Base-by-base conservation (phyloP, 2,113 vertebrate genomes). In the Amazona vittata region DNA sequence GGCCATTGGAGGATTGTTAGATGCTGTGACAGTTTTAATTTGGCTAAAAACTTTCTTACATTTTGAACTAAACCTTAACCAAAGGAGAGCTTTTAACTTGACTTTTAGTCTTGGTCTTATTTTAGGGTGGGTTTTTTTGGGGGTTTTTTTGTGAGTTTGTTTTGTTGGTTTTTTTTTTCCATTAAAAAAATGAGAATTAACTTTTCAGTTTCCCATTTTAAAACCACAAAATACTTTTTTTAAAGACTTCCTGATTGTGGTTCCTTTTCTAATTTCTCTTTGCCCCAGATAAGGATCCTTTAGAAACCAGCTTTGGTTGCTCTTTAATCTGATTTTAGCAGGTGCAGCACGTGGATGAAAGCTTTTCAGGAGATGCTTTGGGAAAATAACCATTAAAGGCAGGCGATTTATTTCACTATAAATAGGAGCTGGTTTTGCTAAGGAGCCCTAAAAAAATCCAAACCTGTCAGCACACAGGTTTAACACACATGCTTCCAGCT, bases 301-400 rank as follows among this genome's bases (percentile, higher is more conserved):
- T 84, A 89, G 35, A 91, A 94, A 95, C 84, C 62, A 83, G 89
- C 67, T 94, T 91, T 91, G 44, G 28, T 73, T 60, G 39, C 74
- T 90, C 73, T 93, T 92, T 89, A 92, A 92, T 94, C 77, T 97
- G 94, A 94, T 95, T 96, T 97, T 91, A 96, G 95, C 96, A 97
- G 96, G 95, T 95, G 96, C 77, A 93, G 94, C 89, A 89, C 0
- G 1, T 91, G 94, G 86, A 89, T 29, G 25, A 94, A 95, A 93
- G 89, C 89, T 95, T 95, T 94, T 94, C 77, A 95, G 86, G 89
- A 89, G 96, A 91, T 49, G 70, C 94, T 93, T 93, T 93, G 37
- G 49, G 63, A 82, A 84, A 96, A 75, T 94, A 91, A 94, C 95
- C 94, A 73, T 89, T 96, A 96, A 94, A 96, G 53, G 77, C 74